These are phyloP conservation scores for Crocodylus rhombifer DNA, from an alignment of 2,797 vertebrate genomes.

Conservation along the genomic window DNA sequence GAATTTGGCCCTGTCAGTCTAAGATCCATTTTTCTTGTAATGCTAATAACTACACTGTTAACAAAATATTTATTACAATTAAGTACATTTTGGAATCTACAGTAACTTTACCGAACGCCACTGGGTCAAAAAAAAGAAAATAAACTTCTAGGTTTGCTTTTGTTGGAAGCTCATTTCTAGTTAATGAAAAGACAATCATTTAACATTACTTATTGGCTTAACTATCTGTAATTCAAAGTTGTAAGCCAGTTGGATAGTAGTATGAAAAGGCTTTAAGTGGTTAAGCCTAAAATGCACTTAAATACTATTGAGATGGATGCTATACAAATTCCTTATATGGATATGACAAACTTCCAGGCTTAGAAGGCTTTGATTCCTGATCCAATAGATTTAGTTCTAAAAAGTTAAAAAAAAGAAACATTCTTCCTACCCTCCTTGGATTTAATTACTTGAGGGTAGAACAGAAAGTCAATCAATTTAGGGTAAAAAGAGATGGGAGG, in stretches of 20 bases:
- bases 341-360: background rate
- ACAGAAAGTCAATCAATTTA: background rate
- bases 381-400: background rate
- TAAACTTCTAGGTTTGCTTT: background rate
- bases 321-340: background rate
- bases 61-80: background rate
- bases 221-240: background rate
- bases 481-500: background rate
- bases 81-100: background rate
- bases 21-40: background rate
- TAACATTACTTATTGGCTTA: background rate
- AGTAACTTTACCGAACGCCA: background rate
- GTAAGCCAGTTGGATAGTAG: background rate
- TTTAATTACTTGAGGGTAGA: background rate
- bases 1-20: background rate
- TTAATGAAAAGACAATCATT: background rate
- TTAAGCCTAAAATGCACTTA: background rate
- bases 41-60: background rate
- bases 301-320: background rate
- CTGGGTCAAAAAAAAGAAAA: background rate
- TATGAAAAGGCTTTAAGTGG: background rate
- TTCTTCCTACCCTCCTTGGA: background rate
- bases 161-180: background rate
- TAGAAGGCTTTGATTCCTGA: background rate
- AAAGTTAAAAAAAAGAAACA: background rate